These are phyloP conservation scores for Passer domesticus DNA, from an alignment of 2,113 vertebrate species.

Conservation along the genomic window DNA sequence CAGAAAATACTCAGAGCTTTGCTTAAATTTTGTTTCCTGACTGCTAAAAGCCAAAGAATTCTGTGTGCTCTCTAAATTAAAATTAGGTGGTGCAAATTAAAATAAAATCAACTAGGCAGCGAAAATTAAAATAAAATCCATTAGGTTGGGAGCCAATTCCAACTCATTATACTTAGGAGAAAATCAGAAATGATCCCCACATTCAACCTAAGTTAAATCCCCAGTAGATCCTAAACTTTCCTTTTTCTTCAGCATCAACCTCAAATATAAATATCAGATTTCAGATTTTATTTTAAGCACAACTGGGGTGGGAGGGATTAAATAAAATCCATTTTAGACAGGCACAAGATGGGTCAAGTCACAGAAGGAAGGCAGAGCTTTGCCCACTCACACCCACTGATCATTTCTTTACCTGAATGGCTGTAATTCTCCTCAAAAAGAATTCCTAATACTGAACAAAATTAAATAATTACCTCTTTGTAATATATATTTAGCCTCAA, in stretches of 20 bases:
- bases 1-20: neutral
- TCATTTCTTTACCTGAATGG: neutral
- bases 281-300: neutral
- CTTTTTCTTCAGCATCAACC: neutral
- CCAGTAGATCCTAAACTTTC: neutral
- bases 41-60: neutral
- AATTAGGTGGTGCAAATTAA: neutral
- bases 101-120: neutral
- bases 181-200: neutral
- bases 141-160: neutral
- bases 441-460: neutral
- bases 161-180: neutral
- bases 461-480: neutral
- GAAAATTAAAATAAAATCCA: neutral
- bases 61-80: neutral
- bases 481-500: neutral
- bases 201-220: neutral
- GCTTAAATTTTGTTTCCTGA: neutral
- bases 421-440: neutral
- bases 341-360: rapidly evolving
- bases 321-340: neutral
- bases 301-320: neutral
- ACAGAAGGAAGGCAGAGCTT: neutral
- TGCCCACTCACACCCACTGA: neutral
- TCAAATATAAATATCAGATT: neutral